phyloP scores from a whole-genome alignment of 2,888 invertebrate genomes.

The Mesochorus sp. region DNA sequence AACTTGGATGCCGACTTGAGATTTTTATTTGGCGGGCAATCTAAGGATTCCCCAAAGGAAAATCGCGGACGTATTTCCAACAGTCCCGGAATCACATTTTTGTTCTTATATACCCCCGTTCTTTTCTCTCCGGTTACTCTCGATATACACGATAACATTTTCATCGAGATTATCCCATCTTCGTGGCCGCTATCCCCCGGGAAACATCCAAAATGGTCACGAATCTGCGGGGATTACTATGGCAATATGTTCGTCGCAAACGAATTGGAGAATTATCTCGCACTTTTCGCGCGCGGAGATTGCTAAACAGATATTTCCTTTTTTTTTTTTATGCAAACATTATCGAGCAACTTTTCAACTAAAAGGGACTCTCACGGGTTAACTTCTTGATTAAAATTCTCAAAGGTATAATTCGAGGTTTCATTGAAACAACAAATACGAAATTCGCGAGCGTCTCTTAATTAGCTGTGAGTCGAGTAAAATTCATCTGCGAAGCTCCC shows the following conservation, averaged over 20 bases:
- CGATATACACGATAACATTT: neutral
- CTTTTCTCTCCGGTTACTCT: neutral
- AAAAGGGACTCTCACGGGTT: no score
- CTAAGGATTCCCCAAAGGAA: constrained; percentile 20
- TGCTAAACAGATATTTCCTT: neutral
- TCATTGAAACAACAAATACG: no score
- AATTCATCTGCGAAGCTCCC: no score
- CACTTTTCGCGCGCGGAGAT: neutral
- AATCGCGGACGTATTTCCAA: neutral
- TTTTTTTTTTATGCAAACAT: no score
- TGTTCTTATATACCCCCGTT: no score
- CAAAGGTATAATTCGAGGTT: no score
- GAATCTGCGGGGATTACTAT: constrained; percentile 4
- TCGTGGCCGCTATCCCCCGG: neutral
- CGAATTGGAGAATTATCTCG: neutral
- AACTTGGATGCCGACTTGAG: constrained; percentile 50
- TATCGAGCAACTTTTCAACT: no score
- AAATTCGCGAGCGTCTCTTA: no score
- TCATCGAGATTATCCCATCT: constrained; percentile 5
- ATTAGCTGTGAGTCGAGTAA: no score
- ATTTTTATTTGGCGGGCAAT: constrained; percentile 20
- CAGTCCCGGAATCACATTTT: neutral
- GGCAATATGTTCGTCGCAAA: neutral
- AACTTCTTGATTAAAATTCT: no score
- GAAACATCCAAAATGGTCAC: neutral